Base-by-base conservation (phyloP, 2,888 invertebrate genomes). In the Oligia latruncula region DNA sequence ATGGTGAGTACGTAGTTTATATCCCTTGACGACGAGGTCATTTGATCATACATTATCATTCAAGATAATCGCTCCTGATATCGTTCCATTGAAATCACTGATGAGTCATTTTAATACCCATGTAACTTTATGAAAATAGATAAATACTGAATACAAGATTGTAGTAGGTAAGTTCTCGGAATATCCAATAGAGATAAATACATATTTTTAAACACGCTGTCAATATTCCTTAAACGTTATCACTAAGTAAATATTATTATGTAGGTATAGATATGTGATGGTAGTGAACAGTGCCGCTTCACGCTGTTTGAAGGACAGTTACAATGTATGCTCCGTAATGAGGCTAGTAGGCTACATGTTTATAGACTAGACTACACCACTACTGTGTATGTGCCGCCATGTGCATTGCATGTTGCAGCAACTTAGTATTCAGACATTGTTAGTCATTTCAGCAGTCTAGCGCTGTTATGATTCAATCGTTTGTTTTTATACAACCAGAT, bases 311-410 rank as follows among this genome's bases (percentile, higher is more conserved):
- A 72, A 80, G 76, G 68, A 80, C 67, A 58, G 77, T 66, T 68
- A 68, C 55, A 77, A 78, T 73, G 64, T 40, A 80, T 68, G 76
- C 43, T 74, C 70, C n/a, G 80, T 74, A 86, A 72, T 80, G 71
- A 86, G 88, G 82, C 77, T 72, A 88, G 77, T 81, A 65, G 86
- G 86, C 62, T 77, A 78, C 65, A 55, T 80, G 65, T 66, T 72
- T 43, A 29, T 29, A 73, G 58, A 75, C 70, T 65, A 71, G n/a
- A 66, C 65, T 29, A n/a, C 40, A 62, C 40, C 17, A 68, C 17
- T 64, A 52, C 64, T 68, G 62, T 46, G 64, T 68, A 29, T 67
- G 29, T 64, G 35, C 65, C n/a, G 60, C 67, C 75, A 65, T 65
- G 65, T 75, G 77, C 66, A 55, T 65, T 68, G 73, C 71, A 71